Evolutionary conservation across 2,888 invertebrate species (phyloP), one percentile per base, ranked within the genome.

Genomic region (Phengaris arion): DNA sequence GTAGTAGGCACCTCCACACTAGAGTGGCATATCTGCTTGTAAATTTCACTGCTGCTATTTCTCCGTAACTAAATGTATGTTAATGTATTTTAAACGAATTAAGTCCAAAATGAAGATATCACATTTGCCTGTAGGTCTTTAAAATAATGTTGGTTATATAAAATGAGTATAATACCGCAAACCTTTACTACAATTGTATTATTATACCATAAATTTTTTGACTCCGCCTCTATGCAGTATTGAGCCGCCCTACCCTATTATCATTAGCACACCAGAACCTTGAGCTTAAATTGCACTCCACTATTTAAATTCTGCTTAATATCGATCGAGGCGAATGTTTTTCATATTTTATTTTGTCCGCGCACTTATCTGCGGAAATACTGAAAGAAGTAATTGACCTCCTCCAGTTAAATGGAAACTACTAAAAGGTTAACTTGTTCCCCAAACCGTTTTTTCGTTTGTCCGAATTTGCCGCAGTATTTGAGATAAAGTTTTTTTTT

Each of bases 171-270:
- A 48, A 6, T 22, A 52, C 52, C 10, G 52, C 52, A 15, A 15
- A 22, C 52, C 45, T 59, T 51, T 35, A 51, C 13, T 13, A 22
- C 57, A 45, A 6, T 64, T 12, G 35, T 72, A 52, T 35, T 10
- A 70, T 52, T 70, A 22, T 22, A 70, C 70, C 70, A 52, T 70
- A 52, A 70, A 13, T 70, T 75, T 75, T 69, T 75, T 48, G 54
- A 57, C 70, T 69, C 75, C 77, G 76, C 75, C 74, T 77, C 77
- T 76, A 79, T 79, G 79, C 79, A 76, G 79, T 75, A 77, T 76
- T 52, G 70, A 75, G 72, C 73, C 76, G 72, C 22, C 72, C 72
- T 70, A 72, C 52, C 72, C 72, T 54, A 72, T 68, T 72, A 72
- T 52, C 72, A 72, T 72, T 72, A 22, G 35, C 52, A 52, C 72